These are phyloP conservation scores for Odontesthes bonariensis DNA, from an alignment of 2,113 vertebrate species.

Conservation along the genomic window DNA sequence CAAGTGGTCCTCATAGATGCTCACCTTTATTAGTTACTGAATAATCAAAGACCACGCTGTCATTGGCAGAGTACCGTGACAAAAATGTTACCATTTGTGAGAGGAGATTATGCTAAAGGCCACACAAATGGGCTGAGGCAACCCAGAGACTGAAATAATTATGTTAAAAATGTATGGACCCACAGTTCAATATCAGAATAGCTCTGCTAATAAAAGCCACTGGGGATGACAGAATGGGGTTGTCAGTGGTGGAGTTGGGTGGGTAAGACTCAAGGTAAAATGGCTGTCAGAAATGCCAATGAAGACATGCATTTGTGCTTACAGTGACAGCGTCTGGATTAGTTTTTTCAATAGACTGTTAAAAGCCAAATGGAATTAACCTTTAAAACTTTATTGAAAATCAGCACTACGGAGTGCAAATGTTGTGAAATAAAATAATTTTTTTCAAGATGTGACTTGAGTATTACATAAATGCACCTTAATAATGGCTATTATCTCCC, in stretches of 20 bases:
- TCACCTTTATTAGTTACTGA: conserved; percentile 64
- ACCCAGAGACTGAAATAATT: conserved; percentile 61
- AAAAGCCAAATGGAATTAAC: background rate
- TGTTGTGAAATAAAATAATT: background rate
- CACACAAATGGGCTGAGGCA: conserved; percentile 27
- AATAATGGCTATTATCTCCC: conserved; percentile 30
- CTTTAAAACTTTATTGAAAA: background rate
- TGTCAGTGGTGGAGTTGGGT: conserved; percentile 15
- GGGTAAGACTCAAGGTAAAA: conserved; percentile 18
- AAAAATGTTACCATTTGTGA: conserved; percentile 64
- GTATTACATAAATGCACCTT: conserved; percentile 36
- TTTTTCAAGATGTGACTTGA: conserved; percentile 12
- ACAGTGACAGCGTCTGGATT: conserved; percentile 18
- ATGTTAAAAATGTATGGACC: conserved; percentile 65
- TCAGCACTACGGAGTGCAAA: background rate
- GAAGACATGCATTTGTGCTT: conserved; percentile 5
- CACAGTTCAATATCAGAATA: conserved; percentile 44
- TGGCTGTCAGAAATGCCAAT: conserved; percentile 20
- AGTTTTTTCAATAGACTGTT: background rate
- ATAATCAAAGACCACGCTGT: conserved; percentile 76
- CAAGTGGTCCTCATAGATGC: conserved; percentile 48
- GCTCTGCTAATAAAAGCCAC: conserved; percentile 42
- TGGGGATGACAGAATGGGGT: conserved; percentile 45
- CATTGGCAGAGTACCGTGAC: conserved; percentile 39
- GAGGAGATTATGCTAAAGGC: conserved; percentile 54